phyloP scores from a whole-genome alignment of 35 echinoderm and acorn worm genomes.

The Holothuria glaberrima region DNA sequence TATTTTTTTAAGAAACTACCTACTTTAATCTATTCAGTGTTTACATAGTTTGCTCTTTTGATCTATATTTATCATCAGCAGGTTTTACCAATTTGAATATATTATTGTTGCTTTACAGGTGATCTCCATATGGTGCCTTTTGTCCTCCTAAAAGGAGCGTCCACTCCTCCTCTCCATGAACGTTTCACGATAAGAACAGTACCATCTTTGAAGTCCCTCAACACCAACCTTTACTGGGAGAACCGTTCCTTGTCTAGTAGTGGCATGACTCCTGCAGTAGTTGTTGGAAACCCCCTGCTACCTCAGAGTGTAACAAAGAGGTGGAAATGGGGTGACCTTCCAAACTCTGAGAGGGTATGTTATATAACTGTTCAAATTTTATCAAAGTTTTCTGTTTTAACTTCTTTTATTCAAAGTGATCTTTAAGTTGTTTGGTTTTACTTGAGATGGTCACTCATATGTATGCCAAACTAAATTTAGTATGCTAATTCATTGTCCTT shows the following conservation, averaged over 20 bases:
- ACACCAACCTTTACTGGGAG: slow-evolving; percentile 87
- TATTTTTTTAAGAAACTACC: too few species aligned
- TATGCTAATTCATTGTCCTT: too few species aligned
- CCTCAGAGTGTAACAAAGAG: slow-evolving; percentile 73
- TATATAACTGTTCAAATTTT: slow-evolving; percentile 8
- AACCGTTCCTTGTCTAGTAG: slow-evolving; percentile 76
- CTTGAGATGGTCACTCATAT: too few species aligned
- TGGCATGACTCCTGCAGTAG: slow-evolving; percentile 81
- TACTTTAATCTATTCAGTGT: too few species aligned
- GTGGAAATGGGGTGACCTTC: slow-evolving; percentile 89
- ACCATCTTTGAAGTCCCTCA: slow-evolving; percentile 84
- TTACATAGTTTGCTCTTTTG: too few species aligned
- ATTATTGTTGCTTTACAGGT: slow-evolving; percentile 52
- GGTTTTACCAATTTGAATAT: neutral
- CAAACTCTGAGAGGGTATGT: slow-evolving; percentile 91
- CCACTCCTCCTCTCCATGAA: slow-evolving; percentile 81
- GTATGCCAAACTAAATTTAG: too few species aligned
- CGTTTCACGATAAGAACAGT: slow-evolving; percentile 89
- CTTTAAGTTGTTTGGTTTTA: too few species aligned
- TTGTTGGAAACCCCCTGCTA: slow-evolving; percentile 87
- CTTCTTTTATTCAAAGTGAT: too few species aligned
- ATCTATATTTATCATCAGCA: too few species aligned
- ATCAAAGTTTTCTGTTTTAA: too few species aligned
- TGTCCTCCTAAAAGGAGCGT: slow-evolving; percentile 78
- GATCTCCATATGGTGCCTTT: slow-evolving; percentile 97